Base-by-base conservation (phyloP, 1,140 invertebrate genomes). In the Pseudomyrmex flavicornis region DNA sequence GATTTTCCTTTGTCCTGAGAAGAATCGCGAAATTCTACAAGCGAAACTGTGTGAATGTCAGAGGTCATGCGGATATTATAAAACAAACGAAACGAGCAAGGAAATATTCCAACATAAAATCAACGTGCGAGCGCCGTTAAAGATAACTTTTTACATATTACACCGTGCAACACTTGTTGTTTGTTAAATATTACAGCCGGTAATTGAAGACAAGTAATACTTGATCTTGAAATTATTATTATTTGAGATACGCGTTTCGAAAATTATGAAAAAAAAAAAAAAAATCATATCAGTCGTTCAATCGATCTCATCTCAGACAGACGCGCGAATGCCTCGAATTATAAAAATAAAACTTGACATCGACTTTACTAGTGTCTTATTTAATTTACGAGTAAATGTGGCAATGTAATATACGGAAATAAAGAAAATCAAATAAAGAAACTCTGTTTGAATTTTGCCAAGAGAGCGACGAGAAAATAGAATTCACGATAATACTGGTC, bases 71-170 rank as follows among this genome's bases (percentile, higher is more conserved):
- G 26, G 74, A 65, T 52, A 77, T 35, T 35, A 1, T 66, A 77
- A 68, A 77, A 56, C n/a, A n/a, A 22, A 50, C 58, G 44, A 22
- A 20, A 12, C 62, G 35, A 22, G 74, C 17, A 10, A 35, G 26
- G 61, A 69, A 77, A 77, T 66, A 13, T 66, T 54, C n/a, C 22
- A 62, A 26, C 62, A 44, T 74, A 74, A 63, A 75, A 35, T 48
- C 59, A 50, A 9, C 35, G 15, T 22, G 62, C 74, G 62, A 59
- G 12, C 22, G 17, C 48, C 5, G 17, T n/a, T 56, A 20, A 15
- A 2, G 12, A 12, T 46, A 48, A 26, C 13, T 77, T 77, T 35
- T 35, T 35, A 35, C 35, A 1, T 5, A 35, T 35, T 35, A 35
- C 35, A 7, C 35, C 35, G 35, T 35, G 35, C 35, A 35, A 35